Evolutionary conservation across 2,888 invertebrate species (phyloP).

Genomic region (Augochlorella aurata): DNA sequence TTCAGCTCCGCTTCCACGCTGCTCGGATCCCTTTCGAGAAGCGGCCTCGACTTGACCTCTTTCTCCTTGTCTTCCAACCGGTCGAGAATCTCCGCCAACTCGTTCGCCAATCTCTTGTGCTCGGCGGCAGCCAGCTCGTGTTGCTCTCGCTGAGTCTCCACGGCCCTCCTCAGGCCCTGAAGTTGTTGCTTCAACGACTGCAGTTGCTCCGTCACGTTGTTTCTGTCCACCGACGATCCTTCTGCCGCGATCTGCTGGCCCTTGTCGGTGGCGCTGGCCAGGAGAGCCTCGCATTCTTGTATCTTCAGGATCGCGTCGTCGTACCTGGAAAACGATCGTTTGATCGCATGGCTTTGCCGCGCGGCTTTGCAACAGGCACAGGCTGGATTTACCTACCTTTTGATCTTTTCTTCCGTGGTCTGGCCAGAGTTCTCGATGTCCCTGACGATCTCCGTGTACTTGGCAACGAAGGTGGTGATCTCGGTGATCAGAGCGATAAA

Average conservation of each 20-base stretch:
- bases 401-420: conserved; percentile 92
- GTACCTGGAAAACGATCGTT: conserved; percentile 81
- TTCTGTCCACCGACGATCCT: conserved; percentile 93
- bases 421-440: conserved; percentile 93
- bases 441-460: conserved; percentile 92
- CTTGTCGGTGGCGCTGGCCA: conserved; percentile 94
- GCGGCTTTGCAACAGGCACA: no score
- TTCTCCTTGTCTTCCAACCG: conserved; percentile 93
- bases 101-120: conserved; percentile 91
- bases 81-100: conserved; percentile 91
- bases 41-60: conserved; percentile 90
- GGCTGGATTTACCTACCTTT: conserved; percentile 81
- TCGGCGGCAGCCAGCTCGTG: conserved; percentile 94
- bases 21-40: conserved; percentile 89
- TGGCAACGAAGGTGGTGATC: conserved; percentile 93
- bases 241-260: conserved; percentile 96
- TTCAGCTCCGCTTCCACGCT: conserved; percentile 92
- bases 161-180: conserved; percentile 89
- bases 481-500: conserved; percentile 93
- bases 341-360: not conserved
- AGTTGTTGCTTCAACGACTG: conserved; percentile 94
- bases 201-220: conserved; percentile 93
- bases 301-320: conserved; percentile 93
- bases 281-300: conserved; percentile 93
- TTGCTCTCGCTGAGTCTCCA: conserved; percentile 93